Evolutionary conservation across 2,113 vertebrate species (phyloP).

Genomic region (Coptodon bakossiorum): DNA sequence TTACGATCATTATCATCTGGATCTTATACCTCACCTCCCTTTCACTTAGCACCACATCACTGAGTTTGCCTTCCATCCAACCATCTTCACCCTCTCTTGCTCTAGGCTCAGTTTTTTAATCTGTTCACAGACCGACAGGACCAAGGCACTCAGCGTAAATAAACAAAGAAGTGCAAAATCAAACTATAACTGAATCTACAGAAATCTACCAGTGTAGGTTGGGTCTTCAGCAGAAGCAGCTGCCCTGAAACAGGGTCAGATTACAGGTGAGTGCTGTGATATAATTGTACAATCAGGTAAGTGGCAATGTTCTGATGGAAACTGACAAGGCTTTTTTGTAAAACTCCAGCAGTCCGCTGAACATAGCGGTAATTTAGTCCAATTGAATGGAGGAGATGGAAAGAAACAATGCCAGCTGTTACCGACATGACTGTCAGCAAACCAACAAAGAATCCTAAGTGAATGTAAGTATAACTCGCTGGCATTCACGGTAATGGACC

Average conservation of each 20-base stretch:
- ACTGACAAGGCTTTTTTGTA: neutral
- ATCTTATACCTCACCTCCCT: neutral
- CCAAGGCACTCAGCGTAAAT: neutral
- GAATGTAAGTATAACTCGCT: neutral
- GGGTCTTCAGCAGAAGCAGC: neutral
- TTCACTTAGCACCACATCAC: neutral
- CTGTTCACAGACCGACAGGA: neutral
- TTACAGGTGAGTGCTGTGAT: neutral
- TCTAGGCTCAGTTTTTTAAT: neutral
- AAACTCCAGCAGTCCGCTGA: neutral
- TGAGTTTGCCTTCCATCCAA: neutral
- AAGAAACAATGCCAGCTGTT: conserved; percentile 37
- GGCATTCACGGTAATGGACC: neutral
- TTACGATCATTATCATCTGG: neutral
- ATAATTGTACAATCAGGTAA: neutral
- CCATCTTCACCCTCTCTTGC: neutral
- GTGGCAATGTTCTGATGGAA: neutral
- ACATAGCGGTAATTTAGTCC: conserved; percentile 23
- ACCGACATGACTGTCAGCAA: neutral
- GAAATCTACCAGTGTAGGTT: neutral
- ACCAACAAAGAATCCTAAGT: neutral
- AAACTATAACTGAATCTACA: neutral
- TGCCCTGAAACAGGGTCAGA: neutral
- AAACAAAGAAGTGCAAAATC: neutral
- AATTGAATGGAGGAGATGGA: conserved; percentile 22